Percentiles rank a stretch among this genome's conserved stretches.
These are phyloP conservation scores for Eudasyphora cyanicolor DNA, from an alignment of 2,888 invertebrate genomes.

Conservation along the genomic window DNA sequence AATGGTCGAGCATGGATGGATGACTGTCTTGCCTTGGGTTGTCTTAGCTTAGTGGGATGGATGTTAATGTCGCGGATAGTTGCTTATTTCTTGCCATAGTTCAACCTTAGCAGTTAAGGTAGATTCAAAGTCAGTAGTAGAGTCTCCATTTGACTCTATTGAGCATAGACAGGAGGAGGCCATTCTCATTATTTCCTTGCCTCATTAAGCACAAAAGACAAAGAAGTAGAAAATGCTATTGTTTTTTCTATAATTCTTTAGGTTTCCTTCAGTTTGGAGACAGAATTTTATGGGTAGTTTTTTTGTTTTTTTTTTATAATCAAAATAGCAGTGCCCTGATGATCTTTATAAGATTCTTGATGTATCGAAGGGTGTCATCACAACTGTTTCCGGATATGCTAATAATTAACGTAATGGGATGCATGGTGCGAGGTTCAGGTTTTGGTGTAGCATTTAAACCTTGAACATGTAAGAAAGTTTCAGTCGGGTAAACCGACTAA, in stretches of 20 bases:
- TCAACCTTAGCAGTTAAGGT: not conserved
- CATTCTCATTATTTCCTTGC: constrained; percentile 70
- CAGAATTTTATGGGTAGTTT: not conserved
- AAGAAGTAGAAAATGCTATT: constrained; percentile 24
- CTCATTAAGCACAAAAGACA: constrained; percentile 67
- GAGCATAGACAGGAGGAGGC: constrained; percentile 33
- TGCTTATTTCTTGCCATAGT: not conserved
- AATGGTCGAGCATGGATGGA: not conserved
- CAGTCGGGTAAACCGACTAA: too few species aligned
- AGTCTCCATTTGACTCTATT: not conserved
- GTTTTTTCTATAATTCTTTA: not conserved
- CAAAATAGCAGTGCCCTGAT: constrained; percentile 6
- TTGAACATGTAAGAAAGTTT: too few species aligned
- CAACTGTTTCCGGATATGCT: not conserved
- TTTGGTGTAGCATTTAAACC: too few species aligned
- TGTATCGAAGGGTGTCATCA: constrained; percentile 23
- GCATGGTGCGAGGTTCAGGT: too few species aligned
- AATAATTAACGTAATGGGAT: not conserved
- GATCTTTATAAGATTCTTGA: constrained; percentile 33
- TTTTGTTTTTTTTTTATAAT: not conserved
- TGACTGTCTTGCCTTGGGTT: too few species aligned
- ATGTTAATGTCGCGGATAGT: constrained; percentile 6
- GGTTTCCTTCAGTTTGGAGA: not conserved
- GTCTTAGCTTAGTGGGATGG: not conserved
- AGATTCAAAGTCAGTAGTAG: too few species aligned